Base-by-base conservation (phyloP, 2,888 invertebrate genomes). In the Peribatodes rhomboidaria region DNA sequence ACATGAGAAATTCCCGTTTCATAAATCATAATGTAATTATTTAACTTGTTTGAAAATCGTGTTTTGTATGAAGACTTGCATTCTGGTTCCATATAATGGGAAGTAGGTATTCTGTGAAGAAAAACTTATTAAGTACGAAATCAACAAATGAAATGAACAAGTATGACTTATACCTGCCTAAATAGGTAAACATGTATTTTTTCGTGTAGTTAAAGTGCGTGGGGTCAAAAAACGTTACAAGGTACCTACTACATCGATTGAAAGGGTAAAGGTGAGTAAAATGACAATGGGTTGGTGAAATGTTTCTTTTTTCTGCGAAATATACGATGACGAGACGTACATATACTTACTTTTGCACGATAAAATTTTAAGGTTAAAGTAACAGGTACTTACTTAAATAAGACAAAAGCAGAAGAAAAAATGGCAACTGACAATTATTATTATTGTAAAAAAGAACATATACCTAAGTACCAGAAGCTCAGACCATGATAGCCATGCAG, bases 151-250 rank as follows among this genome's bases (percentile, higher is more conserved):
- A 35, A 35, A 35, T 35, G 35, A 44, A 11, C 35, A 35, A 35
- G 9, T 3, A 11, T 35, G 6, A 7, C 11, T 35, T 35, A 27
- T 27, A 6, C 27, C 27, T 27, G 27, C 27, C 3, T 27, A n/a
- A n/a, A n/a, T n/a, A n/a, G n/a, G n/a, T n/a, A n/a, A n/a, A n/a
- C n/a, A n/a, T n/a, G n/a, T n/a, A n/a, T n/a, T n/a, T n/a, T n/a
- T n/a, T n/a, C n/a, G n/a, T n/a, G n/a, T n/a, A n/a, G n/a, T n/a
- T 20, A 35, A 52, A 9, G 20, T 14, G 14, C 35, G 18, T 18
- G 4, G 50, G 50, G 33, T 44, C 50, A 59, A 59, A 27, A 52
- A 37, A 44, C 44, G 33, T 52, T 44, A 46, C 47, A 49, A 31
- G 14, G 57, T 50, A 52, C 42, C 33, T 50, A n/a, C 22, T 14